Evolutionary conservation across 2,797 vertebrate species (phyloP), one percentile per base, ranked within the genome.

Genomic region (Catostomus latipinnis): DNA sequence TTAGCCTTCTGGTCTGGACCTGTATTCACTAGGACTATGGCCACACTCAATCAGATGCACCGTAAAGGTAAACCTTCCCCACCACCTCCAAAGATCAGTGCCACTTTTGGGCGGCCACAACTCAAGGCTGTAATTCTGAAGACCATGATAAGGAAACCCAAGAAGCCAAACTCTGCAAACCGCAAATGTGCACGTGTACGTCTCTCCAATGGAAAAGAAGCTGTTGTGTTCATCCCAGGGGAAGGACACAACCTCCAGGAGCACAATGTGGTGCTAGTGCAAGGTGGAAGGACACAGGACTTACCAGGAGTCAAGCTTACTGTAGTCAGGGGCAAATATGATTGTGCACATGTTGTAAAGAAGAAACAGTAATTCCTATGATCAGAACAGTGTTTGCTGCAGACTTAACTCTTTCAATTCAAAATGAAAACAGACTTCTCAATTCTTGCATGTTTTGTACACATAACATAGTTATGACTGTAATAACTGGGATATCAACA

Each of bases 101-200:
- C 96, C 60, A 95, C 90, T 0, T 94, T 89, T 0, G 94, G 96
- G 6, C 89, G 91, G 0, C 97, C 97, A 0, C 97, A 98, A 88
- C 76, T 98, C 6, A 97, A 97, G 60, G 97, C 93, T 0, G 94
- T 97, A 8, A 84, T 98, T 6, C 79, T 98, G 49, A 96, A 94
- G 82, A 98, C 96, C 0, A 92, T 98, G 82, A 96, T 93, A 86
- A 94, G 96, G 0, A 98, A 98, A 34, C 97, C 97, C 70, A 98
- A 98, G 89, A 98, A 98, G 53, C 97, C 97, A 46, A 98, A 98
- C 92, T 98, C 97, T 0, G 97, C 97, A 8, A 98, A 98, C 91
- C 94, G 96, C 16, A 97, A 97, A 75, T 98, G 97, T 8, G 95
- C 93, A 0, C 92, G 94, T 0, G 95, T 98, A 43, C 93, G 96